Base-by-base conservation (phyloP, 2,888 invertebrate species). In the Ptychoptera contaminata region DNA sequence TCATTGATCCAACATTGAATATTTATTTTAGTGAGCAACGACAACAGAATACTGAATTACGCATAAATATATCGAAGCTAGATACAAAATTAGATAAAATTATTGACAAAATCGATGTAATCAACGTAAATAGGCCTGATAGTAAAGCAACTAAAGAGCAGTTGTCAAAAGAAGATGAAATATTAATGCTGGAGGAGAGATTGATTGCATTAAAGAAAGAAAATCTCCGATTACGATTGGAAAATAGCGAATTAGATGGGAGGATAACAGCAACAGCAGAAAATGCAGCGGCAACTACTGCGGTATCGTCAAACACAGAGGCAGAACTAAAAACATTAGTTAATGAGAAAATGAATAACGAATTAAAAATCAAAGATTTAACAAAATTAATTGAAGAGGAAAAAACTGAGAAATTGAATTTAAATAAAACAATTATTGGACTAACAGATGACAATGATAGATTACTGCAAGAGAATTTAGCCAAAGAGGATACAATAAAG, bases 21-120 rank as follows among this genome's bases (percentile, higher is more conserved):
- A 61, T 76, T 51, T 64, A 77, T 47, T 56, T 77, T 42, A 63
- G 73, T 2, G 79, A 79, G 60, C 71, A 71, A 44, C 62, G 78
- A 49, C 73, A 73, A 14, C 76, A 78, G 47, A 77, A 77, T 55
- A 68, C 75, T 8, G 80, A 81, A 58, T 60, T 80, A n/a, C 67
- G 79, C 49, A 69, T 78, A 62, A 71, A 73, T 50, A 62, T 80
- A 48, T 63, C 70, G n/a, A 74, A 77, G 55, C 66, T 80, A 50
- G 67, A 73, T 16, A 72, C 73, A 46, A 79, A 78, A 62, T 63
- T 81, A 34, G 78, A 80, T 53, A 68, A 67, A 50, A 62, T 79
- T 16, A 54, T 75, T 34, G 70, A 71, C 50, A 76, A 74, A 65
- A 65, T 73, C 14, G 58, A 58, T 35, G 23, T 47, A 6, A 40